A percentile compares a stretch with the other conserved stretches of the same genome.
Evolutionary conservation across 2,797 vertebrate genomes (phyloP).

Genomic region (Betta splendens): DNA sequence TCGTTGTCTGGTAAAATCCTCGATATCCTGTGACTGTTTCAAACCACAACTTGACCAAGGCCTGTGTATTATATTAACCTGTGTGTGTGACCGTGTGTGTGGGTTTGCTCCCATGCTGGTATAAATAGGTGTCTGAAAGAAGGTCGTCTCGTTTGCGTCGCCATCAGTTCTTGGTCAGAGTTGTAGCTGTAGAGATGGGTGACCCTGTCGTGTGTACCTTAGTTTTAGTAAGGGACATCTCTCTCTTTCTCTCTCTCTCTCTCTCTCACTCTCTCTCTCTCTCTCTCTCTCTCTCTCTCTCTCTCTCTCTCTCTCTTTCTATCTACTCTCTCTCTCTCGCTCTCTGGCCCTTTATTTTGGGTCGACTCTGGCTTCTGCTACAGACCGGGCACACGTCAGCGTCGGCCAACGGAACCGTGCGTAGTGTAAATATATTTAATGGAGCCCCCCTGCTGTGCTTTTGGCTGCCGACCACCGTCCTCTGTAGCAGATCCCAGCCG

Average conservation of each 20-base stretch:
- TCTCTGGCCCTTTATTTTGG: constrained; percentile 63
- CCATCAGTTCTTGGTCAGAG: constrained; percentile 57
- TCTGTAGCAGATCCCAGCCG: constrained; percentile 79
- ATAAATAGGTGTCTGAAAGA: constrained; percentile 24
- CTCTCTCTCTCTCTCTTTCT: constrained; percentile 17
- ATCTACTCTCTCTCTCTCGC: too few relatives aligned
- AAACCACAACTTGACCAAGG: not conserved
- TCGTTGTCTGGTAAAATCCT: not conserved
- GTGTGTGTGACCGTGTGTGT: constrained; percentile 13
- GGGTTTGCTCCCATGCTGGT: constrained; percentile 21
- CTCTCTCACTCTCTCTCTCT: constrained; percentile 29
- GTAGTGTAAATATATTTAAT: constrained; percentile 75
- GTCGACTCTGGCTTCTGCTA: constrained; percentile 63
- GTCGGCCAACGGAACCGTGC: constrained; percentile 12
- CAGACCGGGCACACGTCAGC: constrained; percentile 42
- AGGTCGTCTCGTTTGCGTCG: constrained; percentile 52
- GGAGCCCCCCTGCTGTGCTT: constrained; percentile 29
- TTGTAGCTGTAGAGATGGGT: constrained; percentile 87
- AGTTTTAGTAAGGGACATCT: constrained; percentile 96
- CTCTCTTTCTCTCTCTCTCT: constrained; percentile 65
- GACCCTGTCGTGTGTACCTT: constrained; percentile 84
- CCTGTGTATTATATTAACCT: constrained; percentile 25
- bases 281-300: constrained; percentile 81
- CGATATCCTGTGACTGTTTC: not conserved
- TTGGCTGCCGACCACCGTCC: constrained; percentile 30